Evolutionary conservation across 2,797 vertebrate genomes (phyloP).

Genomic region (Propithecus deckenii): DNA sequence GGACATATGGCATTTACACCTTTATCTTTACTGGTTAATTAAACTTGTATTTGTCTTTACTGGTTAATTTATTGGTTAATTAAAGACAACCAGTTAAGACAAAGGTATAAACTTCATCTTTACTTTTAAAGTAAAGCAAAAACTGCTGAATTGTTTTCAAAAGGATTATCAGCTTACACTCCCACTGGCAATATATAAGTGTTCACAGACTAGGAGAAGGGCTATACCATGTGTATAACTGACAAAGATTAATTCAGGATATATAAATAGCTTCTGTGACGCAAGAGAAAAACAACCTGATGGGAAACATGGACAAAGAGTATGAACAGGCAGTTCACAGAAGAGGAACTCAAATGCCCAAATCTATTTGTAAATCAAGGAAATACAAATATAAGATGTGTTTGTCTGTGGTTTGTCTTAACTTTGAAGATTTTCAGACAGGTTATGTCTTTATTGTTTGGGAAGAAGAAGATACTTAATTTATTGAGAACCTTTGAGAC

Average conservation of each 20-base stretch:
- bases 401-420: not conserved
- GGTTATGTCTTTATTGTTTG: not conserved
- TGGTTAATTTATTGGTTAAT: not conserved
- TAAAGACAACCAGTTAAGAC: not conserved
- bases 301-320: not conserved
- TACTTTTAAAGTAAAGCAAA: not conserved
- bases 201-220: not conserved
- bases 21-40: not conserved
- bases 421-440: not conserved
- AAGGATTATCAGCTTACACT: not conserved
- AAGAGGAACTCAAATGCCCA: not conserved
- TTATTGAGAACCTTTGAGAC: not conserved
- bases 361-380: not conserved
- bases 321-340: not conserved
- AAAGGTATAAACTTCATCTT: not conserved
- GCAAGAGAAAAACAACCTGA: not conserved
- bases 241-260: not conserved
- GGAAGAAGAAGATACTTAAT: not conserved
- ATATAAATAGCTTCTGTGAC: not conserved
- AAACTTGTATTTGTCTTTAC: too few relatives aligned
- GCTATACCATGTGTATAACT: not conserved
- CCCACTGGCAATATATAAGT: not conserved
- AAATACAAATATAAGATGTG: not conserved
- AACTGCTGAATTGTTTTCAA: not conserved
- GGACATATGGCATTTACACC: not conserved